Percentiles rank a stretch among this genome's conserved stretches.
Conservation (phyloP, 2,797 vertebrate genomes). For the Megaceryle alcyon region DNA sequence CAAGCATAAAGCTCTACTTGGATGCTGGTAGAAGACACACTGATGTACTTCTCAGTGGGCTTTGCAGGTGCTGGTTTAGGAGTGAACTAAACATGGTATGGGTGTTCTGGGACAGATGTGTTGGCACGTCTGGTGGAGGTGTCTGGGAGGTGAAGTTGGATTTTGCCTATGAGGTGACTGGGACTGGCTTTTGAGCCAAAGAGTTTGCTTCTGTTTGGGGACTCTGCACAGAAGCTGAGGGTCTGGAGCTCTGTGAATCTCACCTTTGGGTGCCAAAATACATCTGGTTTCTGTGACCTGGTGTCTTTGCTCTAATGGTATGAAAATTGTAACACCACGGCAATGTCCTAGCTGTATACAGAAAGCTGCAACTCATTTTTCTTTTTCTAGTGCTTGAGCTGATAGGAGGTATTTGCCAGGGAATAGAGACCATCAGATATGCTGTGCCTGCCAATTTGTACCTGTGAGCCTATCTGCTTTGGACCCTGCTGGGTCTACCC, state of each 20-base stretch:
- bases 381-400: not conserved
- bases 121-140: not conserved
- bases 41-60: not conserved
- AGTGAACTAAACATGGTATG: not conserved
- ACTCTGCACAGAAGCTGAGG: not conserved
- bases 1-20: not conserved
- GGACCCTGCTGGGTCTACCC: not conserved
- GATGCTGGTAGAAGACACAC: not conserved
- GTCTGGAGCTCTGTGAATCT: not conserved
- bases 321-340: not conserved
- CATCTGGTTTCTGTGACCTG: not conserved
- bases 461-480: not conserved
- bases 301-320: not conserved
- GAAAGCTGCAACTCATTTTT: not conserved
- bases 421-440: not conserved
- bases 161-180: not conserved
- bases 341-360: not conserved
- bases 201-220: not conserved
- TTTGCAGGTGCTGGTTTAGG: not conserved
- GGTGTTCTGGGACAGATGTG: not conserved
- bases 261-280: not conserved
- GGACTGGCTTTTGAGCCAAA: not conserved
- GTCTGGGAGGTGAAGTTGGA: not conserved
- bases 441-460: not conserved
- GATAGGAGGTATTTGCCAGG: not conserved